Base-by-base conservation (phyloP, 2,888 invertebrate species). In the Hemistola chrysoprasaria region DNA sequence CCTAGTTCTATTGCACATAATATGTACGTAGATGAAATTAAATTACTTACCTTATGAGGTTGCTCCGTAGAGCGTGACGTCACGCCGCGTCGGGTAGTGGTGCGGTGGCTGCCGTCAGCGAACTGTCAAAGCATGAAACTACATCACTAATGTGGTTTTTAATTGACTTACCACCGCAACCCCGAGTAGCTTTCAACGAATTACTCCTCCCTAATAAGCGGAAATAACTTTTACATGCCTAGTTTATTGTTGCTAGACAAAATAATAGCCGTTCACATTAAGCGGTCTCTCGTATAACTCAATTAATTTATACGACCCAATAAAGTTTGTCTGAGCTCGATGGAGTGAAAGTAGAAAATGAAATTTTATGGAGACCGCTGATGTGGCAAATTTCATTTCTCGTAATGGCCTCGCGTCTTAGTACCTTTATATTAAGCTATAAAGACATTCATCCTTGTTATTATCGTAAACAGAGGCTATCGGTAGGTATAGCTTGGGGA, bases 121-220 rank as follows among this genome's bases (percentile, higher is more conserved):
- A 65, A 50, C 66, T 59, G 68, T 72, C 75, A 70, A 65, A 70
- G 68, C 71, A 64, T 65, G 65, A 69, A 67, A 67, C 67, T 62
- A 68, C 59, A 47, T 59, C 52, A 56, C 53, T 52, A 60, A 71
- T 66, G 63, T 50, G 66, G 68, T 54, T 56, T 53, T 54, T 70
- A 75, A 71, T 73, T 69, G 61, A 74, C 64, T 73, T 71, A 66
- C 45, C 47, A 50, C 51, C 56, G 47, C 23, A 29, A 24, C 56
- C 59, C 53, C 49, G 43, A 65, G 68, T 59, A 63, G 56, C 57
- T 66, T 61, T 58, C 50, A 62, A 60, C 53, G 58, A 60, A 67
- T 67, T 65, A 65, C 47, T 45, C 37, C 47, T 53, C 53, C 47
- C 55, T 53, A 39, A 31, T 50, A 47, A 53, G 32, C 41, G 25